phyloP scores from a whole-genome alignment of 2,113 vertebrate genomes.

The Triplophysa siluroides region DNA sequence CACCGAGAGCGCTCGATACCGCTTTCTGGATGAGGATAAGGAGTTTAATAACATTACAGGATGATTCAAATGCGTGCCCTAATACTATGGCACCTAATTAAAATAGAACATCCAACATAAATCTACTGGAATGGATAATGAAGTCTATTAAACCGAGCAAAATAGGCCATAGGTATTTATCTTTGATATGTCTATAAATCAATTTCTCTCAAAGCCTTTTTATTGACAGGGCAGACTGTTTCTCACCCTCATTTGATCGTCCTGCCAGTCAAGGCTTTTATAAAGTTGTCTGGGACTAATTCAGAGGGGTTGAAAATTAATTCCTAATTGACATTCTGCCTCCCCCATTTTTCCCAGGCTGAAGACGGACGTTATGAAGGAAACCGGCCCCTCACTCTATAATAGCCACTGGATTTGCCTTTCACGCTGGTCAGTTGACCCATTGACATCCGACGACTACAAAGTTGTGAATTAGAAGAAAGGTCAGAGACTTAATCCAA shows the following conservation, averaged over 20 bases:
- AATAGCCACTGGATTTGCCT: slow-evolving; percentile 85
- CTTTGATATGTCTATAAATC: slow-evolving; percentile 24
- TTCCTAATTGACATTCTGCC: slow-evolving; percentile 74
- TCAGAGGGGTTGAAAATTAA: slow-evolving; percentile 20
- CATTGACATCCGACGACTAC: slow-evolving; percentile 70
- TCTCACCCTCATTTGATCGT: slow-evolving; percentile 13
- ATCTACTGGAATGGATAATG: background rate
- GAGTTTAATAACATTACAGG: slow-evolving; percentile 1
- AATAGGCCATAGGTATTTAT: slow-evolving; percentile 8
- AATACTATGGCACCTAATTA: background rate
- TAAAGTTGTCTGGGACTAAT: slow-evolving; percentile 29
- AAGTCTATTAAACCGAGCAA: background rate
- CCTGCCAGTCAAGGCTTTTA: slow-evolving; percentile 12
- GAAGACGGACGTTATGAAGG: slow-evolving; percentile 82
- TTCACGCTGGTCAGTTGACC: slow-evolving; percentile 76
- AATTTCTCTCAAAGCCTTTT: slow-evolving; percentile 26
- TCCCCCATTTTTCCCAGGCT: slow-evolving; percentile 79
- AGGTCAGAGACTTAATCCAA: slow-evolving; percentile 43
- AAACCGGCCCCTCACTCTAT: slow-evolving; percentile 80
- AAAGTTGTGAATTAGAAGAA: slow-evolving; percentile 35
- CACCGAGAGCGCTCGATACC: background rate
- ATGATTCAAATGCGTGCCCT: slow-evolving; percentile 11
- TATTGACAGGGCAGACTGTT: slow-evolving; percentile 24
- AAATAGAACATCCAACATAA: slow-evolving; percentile 3
- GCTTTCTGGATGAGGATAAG: slow-evolving; percentile 11